Conservation (phyloP, 1,140 invertebrate genomes). For the Hetaerina americana region DNA sequence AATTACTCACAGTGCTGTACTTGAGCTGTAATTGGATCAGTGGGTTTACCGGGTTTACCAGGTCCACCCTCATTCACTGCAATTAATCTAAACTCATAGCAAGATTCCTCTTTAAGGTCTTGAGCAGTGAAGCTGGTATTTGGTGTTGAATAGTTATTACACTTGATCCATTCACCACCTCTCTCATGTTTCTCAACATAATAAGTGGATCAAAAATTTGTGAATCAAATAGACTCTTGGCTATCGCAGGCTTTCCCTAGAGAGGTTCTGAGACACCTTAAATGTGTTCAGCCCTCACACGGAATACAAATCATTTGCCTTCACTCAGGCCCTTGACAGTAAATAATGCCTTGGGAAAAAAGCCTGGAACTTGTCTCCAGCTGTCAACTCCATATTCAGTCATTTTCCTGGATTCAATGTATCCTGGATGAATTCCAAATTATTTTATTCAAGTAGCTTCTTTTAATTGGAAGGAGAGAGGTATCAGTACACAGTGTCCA, state of each 20-base stretch:
- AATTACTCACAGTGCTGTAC: slow-evolving; percentile 65
- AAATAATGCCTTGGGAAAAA: slow-evolving; percentile 75
- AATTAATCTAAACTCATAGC: slow-evolving; percentile 88
- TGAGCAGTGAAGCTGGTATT: slow-evolving; percentile 83
- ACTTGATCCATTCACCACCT: slow-evolving; percentile 89
- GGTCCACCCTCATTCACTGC: slow-evolving; percentile 93
- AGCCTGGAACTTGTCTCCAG: slow-evolving; percentile 82
- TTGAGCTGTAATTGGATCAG: slow-evolving; percentile 79
- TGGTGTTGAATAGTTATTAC: slow-evolving; percentile 83
- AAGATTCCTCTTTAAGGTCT: slow-evolving; percentile 75
- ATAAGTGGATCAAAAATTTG: slow-evolving; percentile 97
- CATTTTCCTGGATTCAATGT: slow-evolving; percentile 84
- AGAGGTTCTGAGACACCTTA: slow-evolving; percentile 91
- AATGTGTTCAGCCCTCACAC: slow-evolving; percentile 92
- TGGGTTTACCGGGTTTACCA: slow-evolving; percentile 87
- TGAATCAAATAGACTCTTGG: slow-evolving; percentile 93
- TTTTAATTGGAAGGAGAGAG: background rate
- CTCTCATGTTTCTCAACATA: slow-evolving; percentile 89
- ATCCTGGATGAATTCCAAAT: slow-evolving; percentile 32
- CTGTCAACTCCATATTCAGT: slow-evolving; percentile 68
- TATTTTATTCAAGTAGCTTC: background rate
- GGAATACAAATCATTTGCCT: slow-evolving; percentile 90
- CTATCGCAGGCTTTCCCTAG: slow-evolving; percentile 77
- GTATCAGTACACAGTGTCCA: background rate
- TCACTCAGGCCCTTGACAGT: slow-evolving; percentile 84